phyloP scores from a whole-genome alignment of 2,888 invertebrate species.

The Rotaria magnacalcarata region DNA sequence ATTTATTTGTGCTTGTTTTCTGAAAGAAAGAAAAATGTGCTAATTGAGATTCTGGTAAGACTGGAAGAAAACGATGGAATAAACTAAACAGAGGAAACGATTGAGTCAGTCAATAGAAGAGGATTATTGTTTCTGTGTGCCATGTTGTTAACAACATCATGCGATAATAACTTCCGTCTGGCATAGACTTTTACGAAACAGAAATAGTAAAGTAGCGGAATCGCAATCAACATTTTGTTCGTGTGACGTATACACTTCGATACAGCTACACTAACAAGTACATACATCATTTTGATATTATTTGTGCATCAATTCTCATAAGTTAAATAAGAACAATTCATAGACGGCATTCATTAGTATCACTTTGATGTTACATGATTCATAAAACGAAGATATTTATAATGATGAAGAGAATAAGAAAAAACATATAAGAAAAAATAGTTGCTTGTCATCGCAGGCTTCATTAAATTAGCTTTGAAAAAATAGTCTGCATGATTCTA shows the following conservation, averaged over 20 bases:
- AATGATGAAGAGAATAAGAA: background rate
- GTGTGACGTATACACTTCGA: background rate
- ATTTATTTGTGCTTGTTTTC: background rate
- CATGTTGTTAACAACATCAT: background rate
- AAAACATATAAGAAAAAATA: background rate
- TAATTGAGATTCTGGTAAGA: background rate
- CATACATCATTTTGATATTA: background rate
- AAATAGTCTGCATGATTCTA: background rate
- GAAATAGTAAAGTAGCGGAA: background rate
- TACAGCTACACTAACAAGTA: background rate
- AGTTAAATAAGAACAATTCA: background rate
- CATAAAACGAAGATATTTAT: background rate
- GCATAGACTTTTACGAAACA: background rate
- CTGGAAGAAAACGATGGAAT: background rate
- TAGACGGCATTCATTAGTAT: background rate
- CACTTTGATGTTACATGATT: background rate
- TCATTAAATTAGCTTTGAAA: background rate
- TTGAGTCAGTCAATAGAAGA: background rate
- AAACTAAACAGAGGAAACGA: background rate
- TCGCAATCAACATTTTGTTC: background rate
- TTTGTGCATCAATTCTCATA: background rate
- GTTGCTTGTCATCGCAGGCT: background rate
- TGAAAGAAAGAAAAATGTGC: background rate
- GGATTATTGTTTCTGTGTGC: background rate
- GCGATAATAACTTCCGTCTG: constrained; percentile 22